Conservation (phyloP, 2,888 invertebrate species). For the Salticus scenicus region DNA sequence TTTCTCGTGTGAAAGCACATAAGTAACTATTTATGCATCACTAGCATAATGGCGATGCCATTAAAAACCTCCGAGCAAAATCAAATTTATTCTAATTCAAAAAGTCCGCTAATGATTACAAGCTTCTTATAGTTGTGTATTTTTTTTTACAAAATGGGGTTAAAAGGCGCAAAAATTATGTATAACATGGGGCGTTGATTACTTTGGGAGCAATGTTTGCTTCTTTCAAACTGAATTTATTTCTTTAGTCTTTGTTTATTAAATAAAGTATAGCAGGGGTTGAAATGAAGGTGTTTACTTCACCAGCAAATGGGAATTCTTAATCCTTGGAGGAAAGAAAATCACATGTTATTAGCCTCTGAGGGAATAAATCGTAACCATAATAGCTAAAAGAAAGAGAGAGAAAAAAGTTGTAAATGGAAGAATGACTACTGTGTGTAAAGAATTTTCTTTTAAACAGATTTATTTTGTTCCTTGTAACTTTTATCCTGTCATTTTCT, state of each 20-base stretch:
- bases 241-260: conserved; percentile 59
- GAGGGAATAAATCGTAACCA: conserved; percentile 47
- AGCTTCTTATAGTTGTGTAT: neutral
- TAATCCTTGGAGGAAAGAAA: conserved; percentile 42
- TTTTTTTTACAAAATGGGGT: neutral
- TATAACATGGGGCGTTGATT: conserved; percentile 43
- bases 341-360: conserved; percentile 53
- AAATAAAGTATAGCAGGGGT: conserved; percentile 47
- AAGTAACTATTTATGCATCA: neutral
- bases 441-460: neutral
- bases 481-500: too few relatives aligned
- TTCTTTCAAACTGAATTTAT: conserved; percentile 52
- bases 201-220: conserved; percentile 45
- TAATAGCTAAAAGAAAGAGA: conserved; percentile 22
- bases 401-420: conserved; percentile 5
- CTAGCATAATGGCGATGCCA: neutral
- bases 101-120: conserved; percentile 54
- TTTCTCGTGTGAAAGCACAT: neutral
- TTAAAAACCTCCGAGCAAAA: conserved; percentile 41
- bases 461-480: too few relatives aligned
- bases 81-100: conserved; percentile 52
- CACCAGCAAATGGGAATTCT: conserved; percentile 52
- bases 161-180: conserved; percentile 16
- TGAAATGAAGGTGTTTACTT: conserved; percentile 58
- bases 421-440: neutral